These are phyloP conservation scores for Nomada goodeniana DNA, from an alignment of 2,888 invertebrate genomes.

Conservation along the genomic window DNA sequence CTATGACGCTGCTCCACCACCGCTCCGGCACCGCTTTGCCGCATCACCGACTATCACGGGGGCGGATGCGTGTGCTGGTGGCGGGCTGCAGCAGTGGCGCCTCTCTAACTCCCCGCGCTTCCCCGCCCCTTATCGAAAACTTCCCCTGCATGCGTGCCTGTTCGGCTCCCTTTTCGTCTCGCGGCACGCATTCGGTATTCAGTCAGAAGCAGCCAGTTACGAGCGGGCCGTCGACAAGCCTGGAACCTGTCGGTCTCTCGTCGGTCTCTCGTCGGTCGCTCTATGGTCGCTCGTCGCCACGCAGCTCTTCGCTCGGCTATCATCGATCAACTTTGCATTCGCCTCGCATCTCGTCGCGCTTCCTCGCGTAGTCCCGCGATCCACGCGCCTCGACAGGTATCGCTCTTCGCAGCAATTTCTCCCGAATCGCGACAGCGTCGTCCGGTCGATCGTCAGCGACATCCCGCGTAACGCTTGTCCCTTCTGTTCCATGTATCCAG, in stretches of 20 bases:
- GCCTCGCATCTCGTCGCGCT: not conserved
- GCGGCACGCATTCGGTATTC: constrained; percentile 82
- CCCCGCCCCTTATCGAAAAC: constrained; percentile 78
- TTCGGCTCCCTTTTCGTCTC: constrained; percentile 81
- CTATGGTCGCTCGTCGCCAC: not conserved
- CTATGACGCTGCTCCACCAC: constrained; percentile 48
- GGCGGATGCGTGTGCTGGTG: constrained; percentile 44
- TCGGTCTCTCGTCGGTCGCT: not conserved
- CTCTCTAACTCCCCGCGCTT: constrained; percentile 79
- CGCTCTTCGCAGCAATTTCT: not conserved
- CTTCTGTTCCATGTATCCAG: constrained; percentile 86
- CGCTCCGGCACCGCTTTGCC: constrained; percentile 43
- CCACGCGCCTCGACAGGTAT: not conserved
- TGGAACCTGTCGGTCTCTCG: constrained; percentile 48
- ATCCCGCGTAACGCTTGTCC: constrained; percentile 64
- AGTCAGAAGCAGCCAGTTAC: constrained; percentile 83
- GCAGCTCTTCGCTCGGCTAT: not conserved
- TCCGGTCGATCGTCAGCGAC: not conserved
- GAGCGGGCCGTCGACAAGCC: constrained; percentile 82
- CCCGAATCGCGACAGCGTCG: not conserved
- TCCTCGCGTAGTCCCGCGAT: not conserved
- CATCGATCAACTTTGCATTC: not conserved
- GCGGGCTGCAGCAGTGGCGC: constrained; percentile 71
- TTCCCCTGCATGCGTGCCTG: constrained; percentile 83
- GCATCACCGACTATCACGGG: constrained; percentile 58